phyloP scores from a whole-genome alignment of 2,113 vertebrate genomes.

The Eudyptes chrysolophus region DNA sequence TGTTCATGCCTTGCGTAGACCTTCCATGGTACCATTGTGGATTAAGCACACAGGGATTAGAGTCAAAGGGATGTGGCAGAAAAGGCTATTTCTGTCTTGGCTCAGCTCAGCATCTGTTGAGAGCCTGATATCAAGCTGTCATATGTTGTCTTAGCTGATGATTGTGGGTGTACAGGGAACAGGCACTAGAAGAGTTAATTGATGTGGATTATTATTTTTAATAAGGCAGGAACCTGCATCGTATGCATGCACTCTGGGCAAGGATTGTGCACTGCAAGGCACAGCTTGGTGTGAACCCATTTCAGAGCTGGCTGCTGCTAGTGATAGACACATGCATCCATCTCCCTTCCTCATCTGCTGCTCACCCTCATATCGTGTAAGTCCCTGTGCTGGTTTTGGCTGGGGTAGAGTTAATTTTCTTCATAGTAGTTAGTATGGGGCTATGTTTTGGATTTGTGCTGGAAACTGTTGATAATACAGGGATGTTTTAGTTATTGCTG shows the following conservation, averaged over 20 bases:
- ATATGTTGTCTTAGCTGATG: not conserved
- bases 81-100: not conserved
- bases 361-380: fast-evolving
- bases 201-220: not conserved
- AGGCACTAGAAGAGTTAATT: not conserved
- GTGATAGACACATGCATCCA: not conserved
- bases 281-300: not conserved
- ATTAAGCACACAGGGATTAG: not conserved
- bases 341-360: not conserved
- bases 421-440: no score
- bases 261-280: not conserved
- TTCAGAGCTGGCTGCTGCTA: not conserved
- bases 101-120: not conserved
- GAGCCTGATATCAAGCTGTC: not conserved
- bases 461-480: no score
- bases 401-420: no score
- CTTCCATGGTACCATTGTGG: not conserved
- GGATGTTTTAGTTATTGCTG: no score
- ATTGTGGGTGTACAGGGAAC: not conserved
- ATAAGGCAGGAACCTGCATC: not conserved
- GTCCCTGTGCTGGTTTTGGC: no score
- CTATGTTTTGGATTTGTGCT: no score
- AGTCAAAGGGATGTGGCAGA: not conserved
- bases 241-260: not conserved
- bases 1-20: not conserved